Conservation (phyloP, 2,797 vertebrate genomes). For the Sebastes ruberrimus region DNA sequence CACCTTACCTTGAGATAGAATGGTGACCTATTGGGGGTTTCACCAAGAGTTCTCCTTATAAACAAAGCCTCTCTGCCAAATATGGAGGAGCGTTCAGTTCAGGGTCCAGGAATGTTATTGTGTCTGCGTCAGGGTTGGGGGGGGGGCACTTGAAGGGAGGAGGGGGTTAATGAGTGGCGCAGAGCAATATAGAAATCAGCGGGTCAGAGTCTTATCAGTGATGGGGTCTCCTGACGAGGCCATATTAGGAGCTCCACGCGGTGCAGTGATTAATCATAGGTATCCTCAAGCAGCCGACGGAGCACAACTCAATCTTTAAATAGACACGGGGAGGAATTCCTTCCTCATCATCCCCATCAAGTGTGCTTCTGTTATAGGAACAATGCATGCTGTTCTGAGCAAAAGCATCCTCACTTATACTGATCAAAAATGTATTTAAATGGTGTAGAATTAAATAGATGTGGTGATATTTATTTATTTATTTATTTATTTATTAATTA, state of each 20-base stretch:
- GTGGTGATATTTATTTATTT: neutral
- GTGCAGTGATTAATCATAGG: slow-evolving; percentile 69
- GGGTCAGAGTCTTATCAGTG: slow-evolving; percentile 68
- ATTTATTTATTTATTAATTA: no score
- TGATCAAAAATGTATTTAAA: neutral
- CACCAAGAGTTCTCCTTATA: slow-evolving; percentile 77
- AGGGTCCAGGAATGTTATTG: slow-evolving; percentile 76
- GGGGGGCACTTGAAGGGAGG: slow-evolving; percentile 40
- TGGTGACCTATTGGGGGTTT: slow-evolving; percentile 68
- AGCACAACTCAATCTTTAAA: slow-evolving; percentile 61
- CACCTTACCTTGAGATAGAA: slow-evolving; percentile 79
- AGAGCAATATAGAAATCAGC: slow-evolving; percentile 77
- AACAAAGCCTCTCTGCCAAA: slow-evolving; percentile 77
- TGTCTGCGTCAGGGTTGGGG: slow-evolving; percentile 60
- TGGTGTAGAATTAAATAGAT: neutral
- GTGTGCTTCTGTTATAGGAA: slow-evolving; percentile 38
- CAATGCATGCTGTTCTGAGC: slow-evolving; percentile 12
- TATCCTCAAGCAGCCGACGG: slow-evolving; percentile 65
- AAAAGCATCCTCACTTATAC: slow-evolving; percentile 1
- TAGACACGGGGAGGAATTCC: slow-evolving; percentile 59
- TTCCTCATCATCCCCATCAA: slow-evolving; percentile 39
- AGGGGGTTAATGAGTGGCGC: slow-evolving; percentile 67
- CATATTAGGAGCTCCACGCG: slow-evolving; percentile 74
- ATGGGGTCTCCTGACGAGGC: slow-evolving; percentile 54
- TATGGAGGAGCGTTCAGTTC: slow-evolving; percentile 75